phyloP scores from a whole-genome alignment of 1,140 invertebrate genomes.

The Melanaphis sacchari region DNA sequence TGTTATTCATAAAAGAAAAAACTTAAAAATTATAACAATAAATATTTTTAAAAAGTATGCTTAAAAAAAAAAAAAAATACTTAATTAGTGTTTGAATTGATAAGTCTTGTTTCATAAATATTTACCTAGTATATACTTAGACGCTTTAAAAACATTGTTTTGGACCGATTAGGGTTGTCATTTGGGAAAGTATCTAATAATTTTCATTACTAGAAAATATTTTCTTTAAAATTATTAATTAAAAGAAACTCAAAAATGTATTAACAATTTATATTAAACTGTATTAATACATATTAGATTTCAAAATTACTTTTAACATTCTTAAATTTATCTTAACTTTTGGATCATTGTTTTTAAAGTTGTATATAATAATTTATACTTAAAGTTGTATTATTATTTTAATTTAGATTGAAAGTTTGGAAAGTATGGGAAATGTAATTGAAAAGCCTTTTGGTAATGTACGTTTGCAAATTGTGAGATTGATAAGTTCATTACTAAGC shows the following conservation, averaged over 20 bases:
- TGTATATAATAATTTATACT: background rate
- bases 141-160: too few species aligned
- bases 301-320: background rate
- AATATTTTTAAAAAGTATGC: too few species aligned
- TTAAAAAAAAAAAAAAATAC: too few species aligned
- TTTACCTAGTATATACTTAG: too few species aligned
- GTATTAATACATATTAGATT: background rate
- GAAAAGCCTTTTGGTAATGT: constrained; percentile 53
- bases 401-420: constrained; percentile 43
- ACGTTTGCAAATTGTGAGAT: constrained; percentile 44
- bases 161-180: too few species aligned
- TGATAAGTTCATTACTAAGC: constrained; percentile 54
- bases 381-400: background rate
- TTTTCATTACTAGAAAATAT: background rate
- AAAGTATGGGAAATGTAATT: constrained; percentile 42
- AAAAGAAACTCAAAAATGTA: background rate
- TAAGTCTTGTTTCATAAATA: too few species aligned
- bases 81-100: too few species aligned
- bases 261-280: background rate
- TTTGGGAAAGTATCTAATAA: too few species aligned
- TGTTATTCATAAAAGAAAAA: too few species aligned
- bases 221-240: background rate
- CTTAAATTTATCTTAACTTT: background rate
- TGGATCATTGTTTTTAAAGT: background rate
- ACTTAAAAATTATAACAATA: too few species aligned